Conservation (phyloP, 2,888 invertebrate species). For the Trichogramma dendrolimi region DNA sequence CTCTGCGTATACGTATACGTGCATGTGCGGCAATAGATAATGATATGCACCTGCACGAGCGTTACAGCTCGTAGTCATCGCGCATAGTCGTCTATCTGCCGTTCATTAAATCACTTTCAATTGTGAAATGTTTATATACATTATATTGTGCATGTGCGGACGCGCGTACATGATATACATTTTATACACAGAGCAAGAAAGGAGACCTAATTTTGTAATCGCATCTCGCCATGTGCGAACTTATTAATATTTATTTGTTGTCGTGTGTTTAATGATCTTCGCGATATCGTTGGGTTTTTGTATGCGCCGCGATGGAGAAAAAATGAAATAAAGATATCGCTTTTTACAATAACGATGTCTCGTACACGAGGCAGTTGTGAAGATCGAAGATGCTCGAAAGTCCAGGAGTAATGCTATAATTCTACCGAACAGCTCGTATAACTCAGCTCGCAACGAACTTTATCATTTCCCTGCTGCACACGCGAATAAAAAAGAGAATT, state of each 20-base stretch:
- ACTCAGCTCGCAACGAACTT: neutral
- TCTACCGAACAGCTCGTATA: constrained; percentile 3
- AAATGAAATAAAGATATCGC: too few species aligned
- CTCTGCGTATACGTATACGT: too few species aligned
- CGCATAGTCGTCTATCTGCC: neutral
- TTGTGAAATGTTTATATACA: constrained; percentile 12
- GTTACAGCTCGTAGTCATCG: too few species aligned
- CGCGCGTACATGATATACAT: too few species aligned
- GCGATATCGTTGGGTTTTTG: neutral
- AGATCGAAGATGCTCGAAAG: constrained; percentile 6
- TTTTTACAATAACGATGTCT: neutral
- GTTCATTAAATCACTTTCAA: constrained; percentile 20
- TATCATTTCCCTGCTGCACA: neutral
- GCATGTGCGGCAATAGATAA: too few species aligned
- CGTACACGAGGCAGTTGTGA: neutral
- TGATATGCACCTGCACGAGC: too few species aligned
- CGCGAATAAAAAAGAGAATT: neutral
- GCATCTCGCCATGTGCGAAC: neutral
- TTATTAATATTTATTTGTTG: constrained; percentile 4
- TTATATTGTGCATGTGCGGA: neutral
- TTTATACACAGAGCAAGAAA: too few species aligned
- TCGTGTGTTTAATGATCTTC: neutral
- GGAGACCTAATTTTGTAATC: constrained; percentile 23
- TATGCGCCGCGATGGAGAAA: too few species aligned
- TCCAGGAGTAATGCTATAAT: constrained; percentile 17